Conservation (phyloP, 1,140 invertebrate species). For the Oncopodura yosiiana region DNA sequence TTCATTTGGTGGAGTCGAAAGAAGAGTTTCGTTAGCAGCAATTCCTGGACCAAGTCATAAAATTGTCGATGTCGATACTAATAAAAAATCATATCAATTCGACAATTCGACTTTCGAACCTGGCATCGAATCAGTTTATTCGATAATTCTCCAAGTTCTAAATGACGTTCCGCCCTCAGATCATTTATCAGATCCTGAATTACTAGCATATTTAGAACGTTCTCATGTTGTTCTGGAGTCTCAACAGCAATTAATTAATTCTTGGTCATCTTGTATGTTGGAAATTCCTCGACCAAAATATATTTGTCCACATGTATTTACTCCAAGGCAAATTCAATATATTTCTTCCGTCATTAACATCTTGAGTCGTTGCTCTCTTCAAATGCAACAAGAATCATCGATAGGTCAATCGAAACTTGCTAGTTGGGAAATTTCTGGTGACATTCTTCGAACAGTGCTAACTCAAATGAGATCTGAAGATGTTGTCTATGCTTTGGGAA, state of each 20-base stretch:
- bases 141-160: conserved; percentile 20
- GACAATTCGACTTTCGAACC: not conserved
- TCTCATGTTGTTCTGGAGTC: conserved; percentile 14
- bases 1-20: not conserved
- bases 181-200: conserved; percentile 7
- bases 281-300: conserved; percentile 23
- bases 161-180: conserved; percentile 17
- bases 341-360: conserved; percentile 21
- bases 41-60: not conserved
- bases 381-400: not conserved
- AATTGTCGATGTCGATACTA: too few species aligned
- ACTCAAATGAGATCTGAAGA: conserved; percentile 32
- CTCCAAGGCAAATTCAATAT: conserved; percentile 30
- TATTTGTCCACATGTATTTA: conserved; percentile 32
- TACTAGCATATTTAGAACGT: conserved; percentile 19
- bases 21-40: not conserved
- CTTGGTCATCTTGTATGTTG: conserved; percentile 15
- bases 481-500: not conserved
- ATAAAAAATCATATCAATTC: not conserved
- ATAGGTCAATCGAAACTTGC: conserved; percentile 2
- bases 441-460: conserved; percentile 30
- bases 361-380: conserved; percentile 8
- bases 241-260: conserved; percentile 26
- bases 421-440: conserved; percentile 33
- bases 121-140: conserved; percentile 29